Evolutionary conservation across 2,888 invertebrate genomes (phyloP), one percentile per base, ranked within the genome.

Genomic region (Caenorhabditis zanzibari): DNA sequence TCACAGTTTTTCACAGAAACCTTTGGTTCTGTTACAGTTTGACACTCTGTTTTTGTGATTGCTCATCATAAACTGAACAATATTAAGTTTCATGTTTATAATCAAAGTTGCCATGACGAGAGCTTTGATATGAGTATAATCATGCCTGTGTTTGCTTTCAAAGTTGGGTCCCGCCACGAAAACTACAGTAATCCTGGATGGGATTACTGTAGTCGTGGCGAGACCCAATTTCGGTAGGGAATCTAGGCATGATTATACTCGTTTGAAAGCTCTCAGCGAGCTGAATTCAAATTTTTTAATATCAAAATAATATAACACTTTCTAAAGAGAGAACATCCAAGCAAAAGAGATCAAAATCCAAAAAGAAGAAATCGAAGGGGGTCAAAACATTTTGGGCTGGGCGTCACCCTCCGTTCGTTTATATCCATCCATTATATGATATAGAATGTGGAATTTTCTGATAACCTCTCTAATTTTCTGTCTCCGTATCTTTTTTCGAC

Each of bases 361-460:
- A 19, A 47, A 9, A 4, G 4, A n/a, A 4, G 5, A 4, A n/a
- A 19, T n/a, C n/a, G n/a, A 22, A 49, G 19, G n/a, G 10, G 49
- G 49, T 49, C 49, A 49, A 49, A 19, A 49, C 0, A 49, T 12
- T n/a, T n/a, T 19, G 22, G 49, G 22, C 49, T 5, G 19, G 19
- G 49, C 49, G n/a, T n/a, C n/a, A n/a, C n/a, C n/a, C n/a, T n/a
- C 49, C 49, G 19, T 49, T 12, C 19, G 28, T 52, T 72, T 10
- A 44, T 54, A 16, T 26, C 24, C 24, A 66, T 76, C 76, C 74
- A 74, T 74, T 64, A 74, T 74, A 38, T 38, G 54, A 74, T 74
- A 74, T 64, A 64, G n/a, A n/a, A n/a, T n/a, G n/a, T 64, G 52
- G 38, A 63, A 63, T 49, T n/a, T n/a, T 49, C 19, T 74, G 73